These are phyloP conservation scores for Prosopocoilus inquinatus DNA, from an alignment of 2,888 invertebrate genomes.

Conservation along the genomic window DNA sequence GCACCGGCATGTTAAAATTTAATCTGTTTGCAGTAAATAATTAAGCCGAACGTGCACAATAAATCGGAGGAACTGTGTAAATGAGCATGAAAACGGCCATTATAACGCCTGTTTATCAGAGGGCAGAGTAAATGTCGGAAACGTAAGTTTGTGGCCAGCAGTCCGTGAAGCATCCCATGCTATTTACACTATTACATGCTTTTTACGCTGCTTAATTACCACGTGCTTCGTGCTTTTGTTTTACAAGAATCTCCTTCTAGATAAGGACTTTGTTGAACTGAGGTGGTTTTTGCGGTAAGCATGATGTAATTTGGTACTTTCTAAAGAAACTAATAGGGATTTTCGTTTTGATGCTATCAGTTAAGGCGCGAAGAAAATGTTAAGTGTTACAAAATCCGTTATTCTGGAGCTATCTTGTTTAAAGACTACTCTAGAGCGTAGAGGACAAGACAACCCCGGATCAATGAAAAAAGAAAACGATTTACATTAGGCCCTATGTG, in stretches of 20 bases:
- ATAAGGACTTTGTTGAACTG: neutral
- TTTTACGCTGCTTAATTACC: conserved; percentile 44
- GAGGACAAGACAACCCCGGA: too few relatives aligned
- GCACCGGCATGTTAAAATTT: neutral
- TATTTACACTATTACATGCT: conserved; percentile 47
- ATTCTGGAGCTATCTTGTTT: too few relatives aligned
- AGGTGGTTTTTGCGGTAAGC: neutral
- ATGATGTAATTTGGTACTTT: conserved; percentile 1
- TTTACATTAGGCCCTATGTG: too few relatives aligned
- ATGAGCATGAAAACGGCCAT: conserved; percentile 43
- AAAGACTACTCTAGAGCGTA: too few relatives aligned
- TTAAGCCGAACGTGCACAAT: conserved; percentile 27
- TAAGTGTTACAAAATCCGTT: too few relatives aligned
- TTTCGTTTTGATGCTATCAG: neutral
- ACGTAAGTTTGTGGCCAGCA: conserved; percentile 42
- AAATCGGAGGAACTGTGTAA: conserved; percentile 31
- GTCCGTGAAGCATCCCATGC: conserved; percentile 46
- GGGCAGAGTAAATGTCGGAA: conserved; percentile 40
- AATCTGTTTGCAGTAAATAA: conserved; percentile 24
- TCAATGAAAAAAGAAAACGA: too few relatives aligned
- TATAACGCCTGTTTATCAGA: conserved; percentile 41
- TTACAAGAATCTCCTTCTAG: conserved; percentile 10
- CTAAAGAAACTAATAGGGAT: neutral
- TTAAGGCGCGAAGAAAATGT: too few relatives aligned
- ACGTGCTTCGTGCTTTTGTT: conserved; percentile 38